Percentiles rank a stretch among this genome's conserved stretches.
These are phyloP conservation scores for Xenopus tropicalis DNA, from an alignment of 2,113 vertebrate genomes.

Conservation along the genomic window DNA sequence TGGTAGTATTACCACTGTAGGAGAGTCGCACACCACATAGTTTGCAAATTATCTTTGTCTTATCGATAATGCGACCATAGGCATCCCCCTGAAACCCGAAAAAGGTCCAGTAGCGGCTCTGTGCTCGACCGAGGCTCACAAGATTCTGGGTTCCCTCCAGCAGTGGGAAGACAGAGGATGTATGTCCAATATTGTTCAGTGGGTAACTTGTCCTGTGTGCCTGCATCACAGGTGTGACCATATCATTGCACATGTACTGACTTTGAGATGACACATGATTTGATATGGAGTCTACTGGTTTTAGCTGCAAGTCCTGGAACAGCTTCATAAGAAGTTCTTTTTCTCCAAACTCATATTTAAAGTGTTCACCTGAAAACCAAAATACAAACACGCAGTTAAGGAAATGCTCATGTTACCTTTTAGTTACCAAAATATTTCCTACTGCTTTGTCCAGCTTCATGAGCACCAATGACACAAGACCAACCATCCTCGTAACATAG, in stretches of 20 bases:
- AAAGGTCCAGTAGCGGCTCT: slow-evolving; percentile 58
- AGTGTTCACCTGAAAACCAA: slow-evolving; percentile 55
- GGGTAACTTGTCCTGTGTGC: slow-evolving; percentile 45
- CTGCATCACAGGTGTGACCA: slow-evolving; percentile 31
- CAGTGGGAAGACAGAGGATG: slow-evolving; percentile 31
- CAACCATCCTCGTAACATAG: too few species aligned
- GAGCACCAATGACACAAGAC: too few species aligned
- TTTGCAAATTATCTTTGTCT: slow-evolving; percentile 63
- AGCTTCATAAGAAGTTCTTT: slow-evolving; percentile 66
- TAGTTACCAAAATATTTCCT: too few species aligned
- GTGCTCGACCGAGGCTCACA: slow-evolving; percentile 49
- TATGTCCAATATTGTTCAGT: not conserved
- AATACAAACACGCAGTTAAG: not conserved
- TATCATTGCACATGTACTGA: slow-evolving; percentile 35
- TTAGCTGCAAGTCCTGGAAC: slow-evolving; percentile 64
- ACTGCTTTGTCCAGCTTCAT: too few species aligned
- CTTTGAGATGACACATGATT: slow-evolving; percentile 49
- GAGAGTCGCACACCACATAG: slow-evolving; percentile 61
- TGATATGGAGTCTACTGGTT: slow-evolving; percentile 53
- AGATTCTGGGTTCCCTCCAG: slow-evolving; percentile 56
- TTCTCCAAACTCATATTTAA: slow-evolving; percentile 65
- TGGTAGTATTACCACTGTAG: slow-evolving; percentile 57
- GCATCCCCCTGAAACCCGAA: slow-evolving; percentile 61
- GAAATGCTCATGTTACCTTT: too few species aligned
- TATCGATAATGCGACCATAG: slow-evolving; percentile 61